A percentile compares a stretch with the other conserved stretches of the same genome.
Evolutionary conservation across 2,797 vertebrate species (phyloP).

Genomic region (Hozukius guyotensis): DNA sequence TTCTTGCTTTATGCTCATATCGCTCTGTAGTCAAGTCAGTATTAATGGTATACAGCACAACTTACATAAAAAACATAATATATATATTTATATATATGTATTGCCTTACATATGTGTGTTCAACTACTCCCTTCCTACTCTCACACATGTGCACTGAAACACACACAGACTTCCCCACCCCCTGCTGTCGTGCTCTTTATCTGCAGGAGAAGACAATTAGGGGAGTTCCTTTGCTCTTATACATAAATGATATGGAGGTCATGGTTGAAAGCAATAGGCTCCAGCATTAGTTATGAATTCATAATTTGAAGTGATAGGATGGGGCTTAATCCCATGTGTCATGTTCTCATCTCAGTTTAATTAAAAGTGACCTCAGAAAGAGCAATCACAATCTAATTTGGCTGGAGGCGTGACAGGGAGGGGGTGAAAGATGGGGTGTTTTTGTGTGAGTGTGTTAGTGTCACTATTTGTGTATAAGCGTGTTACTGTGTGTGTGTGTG

Average conservation of each 20-base stretch:
- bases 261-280: slow-evolving; percentile 69
- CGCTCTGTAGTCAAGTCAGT: neutral
- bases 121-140: neutral
- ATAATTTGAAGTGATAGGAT: slow-evolving; percentile 72
- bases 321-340: slow-evolving; percentile 79
- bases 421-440: slow-evolving; percentile 54
- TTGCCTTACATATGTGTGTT: neutral
- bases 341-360: slow-evolving; percentile 82
- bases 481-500: slow-evolving; percentile 9
- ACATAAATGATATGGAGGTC: slow-evolving; percentile 70
- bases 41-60: neutral
- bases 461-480: slow-evolving; percentile 10
- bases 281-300: slow-evolving; percentile 75
- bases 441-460: slow-evolving; percentile 29
- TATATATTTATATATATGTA: neutral
- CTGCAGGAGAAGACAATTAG: slow-evolving; percentile 58
- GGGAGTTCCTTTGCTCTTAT: slow-evolving; percentile 63
- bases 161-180: neutral
- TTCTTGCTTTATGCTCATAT: neutral
- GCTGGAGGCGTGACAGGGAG: slow-evolving; percentile 66
- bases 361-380: slow-evolving; percentile 84
- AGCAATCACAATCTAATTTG: slow-evolving; percentile 84
- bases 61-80: neutral
- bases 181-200: slow-evolving; percentile 30
- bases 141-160: neutral